These are phyloP conservation scores for Pteronotus mesoamericanus DNA, from an alignment of 2,797 vertebrate species.

Conservation along the genomic window DNA sequence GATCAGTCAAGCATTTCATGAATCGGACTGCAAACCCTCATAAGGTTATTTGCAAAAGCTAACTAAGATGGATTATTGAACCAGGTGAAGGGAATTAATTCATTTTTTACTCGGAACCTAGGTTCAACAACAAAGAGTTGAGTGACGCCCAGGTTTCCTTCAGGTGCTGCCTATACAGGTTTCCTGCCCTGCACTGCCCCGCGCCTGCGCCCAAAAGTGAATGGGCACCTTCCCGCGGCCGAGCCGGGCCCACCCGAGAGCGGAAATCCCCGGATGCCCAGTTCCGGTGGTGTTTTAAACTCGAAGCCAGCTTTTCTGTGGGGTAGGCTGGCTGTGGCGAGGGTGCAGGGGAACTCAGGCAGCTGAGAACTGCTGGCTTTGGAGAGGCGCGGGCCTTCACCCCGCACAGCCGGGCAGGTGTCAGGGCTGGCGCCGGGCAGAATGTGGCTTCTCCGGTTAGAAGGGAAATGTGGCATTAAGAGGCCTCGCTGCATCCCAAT, in stretches of 20 bases:
- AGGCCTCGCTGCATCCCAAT: background rate
- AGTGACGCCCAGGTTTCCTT: background rate
- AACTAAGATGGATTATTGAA: background rate
- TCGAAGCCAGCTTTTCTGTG: background rate
- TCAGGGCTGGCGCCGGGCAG: background rate
- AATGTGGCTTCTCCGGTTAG: background rate
- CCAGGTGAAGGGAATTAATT: no score
- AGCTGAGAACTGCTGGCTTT: background rate
- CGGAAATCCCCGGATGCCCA: background rate
- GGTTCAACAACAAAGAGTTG: background rate
- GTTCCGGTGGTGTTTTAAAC: background rate
- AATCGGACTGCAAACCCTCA: background rate
- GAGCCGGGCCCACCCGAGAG: background rate
- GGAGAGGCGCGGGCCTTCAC: background rate
- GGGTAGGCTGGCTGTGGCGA: background rate
- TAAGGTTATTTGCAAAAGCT: background rate
- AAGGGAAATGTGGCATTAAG: constrained; percentile 33
- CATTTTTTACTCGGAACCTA: background rate
- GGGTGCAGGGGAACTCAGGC: background rate
- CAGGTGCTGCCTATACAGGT: fast-evolving
- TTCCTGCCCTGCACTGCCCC: no score
- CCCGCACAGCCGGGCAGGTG: background rate
- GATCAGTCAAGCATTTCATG: background rate
- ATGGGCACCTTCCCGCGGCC: background rate
- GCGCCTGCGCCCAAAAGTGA: no score